Evolutionary conservation across 2,113 vertebrate species (phyloP).

Genomic region (Cyanoramphus novaezelandiae): DNA sequence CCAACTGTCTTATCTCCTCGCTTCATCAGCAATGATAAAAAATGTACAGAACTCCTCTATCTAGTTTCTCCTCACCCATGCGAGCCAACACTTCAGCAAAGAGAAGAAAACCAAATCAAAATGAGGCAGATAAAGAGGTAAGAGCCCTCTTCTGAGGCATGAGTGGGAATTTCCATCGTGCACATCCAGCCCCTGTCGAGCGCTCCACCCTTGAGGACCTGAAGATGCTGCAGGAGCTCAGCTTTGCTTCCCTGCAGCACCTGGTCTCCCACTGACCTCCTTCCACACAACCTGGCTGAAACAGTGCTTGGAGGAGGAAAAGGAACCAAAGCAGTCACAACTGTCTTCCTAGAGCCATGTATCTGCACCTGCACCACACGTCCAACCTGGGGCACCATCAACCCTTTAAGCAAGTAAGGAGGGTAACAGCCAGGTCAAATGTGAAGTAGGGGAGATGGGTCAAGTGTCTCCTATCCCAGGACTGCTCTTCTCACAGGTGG

Average conservation of each 20-base stretch:
- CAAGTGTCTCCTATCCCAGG: background rate
- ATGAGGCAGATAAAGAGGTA: background rate
- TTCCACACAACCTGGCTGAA: background rate
- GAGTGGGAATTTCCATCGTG: background rate
- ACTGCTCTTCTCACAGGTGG: background rate
- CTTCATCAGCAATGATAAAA: conserved; percentile 42
- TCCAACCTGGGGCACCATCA: background rate
- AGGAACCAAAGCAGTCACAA: background rate
- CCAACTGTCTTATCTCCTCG: conserved; percentile 46
- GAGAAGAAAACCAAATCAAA: background rate
- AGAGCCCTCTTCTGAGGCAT: background rate
- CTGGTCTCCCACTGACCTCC: background rate
- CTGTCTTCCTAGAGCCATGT: background rate
- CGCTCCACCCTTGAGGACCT: background rate
- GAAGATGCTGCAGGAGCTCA: background rate
- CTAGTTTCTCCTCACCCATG: background rate
- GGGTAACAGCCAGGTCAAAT: background rate
- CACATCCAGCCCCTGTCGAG: background rate
- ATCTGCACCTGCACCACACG: background rate
- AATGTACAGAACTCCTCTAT: background rate
- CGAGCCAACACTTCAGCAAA: background rate
- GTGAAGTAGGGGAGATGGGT: background rate
- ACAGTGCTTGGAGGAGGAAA: background rate
- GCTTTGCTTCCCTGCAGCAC: background rate
- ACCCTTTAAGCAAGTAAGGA: background rate